A percentile compares a stretch with the other conserved stretches of the same genome.
Evolutionary conservation across 2,888 invertebrate species (phyloP).

Genomic region (Scaptomyza polygonia): DNA sequence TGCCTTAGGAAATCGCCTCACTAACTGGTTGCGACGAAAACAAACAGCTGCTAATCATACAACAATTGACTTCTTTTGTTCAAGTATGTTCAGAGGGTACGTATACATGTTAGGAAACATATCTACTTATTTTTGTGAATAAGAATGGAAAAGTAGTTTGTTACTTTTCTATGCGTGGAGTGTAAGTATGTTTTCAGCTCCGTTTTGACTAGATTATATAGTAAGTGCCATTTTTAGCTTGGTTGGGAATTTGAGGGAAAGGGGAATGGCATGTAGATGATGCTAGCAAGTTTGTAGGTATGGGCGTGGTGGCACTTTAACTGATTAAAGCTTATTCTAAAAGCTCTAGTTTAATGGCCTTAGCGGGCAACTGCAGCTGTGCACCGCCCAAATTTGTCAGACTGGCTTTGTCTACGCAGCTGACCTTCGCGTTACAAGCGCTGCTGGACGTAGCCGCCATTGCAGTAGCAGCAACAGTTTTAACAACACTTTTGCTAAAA

Average conservation of each 20-base stretch:
- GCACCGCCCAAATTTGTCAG: constrained; percentile 41
- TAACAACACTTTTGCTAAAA: constrained; percentile 20
- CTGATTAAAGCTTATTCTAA: constrained; percentile 57
- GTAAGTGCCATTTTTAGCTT: constrained; percentile 15
- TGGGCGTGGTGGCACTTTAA: neutral
- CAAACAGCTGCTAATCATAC: neutral
- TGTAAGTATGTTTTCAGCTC: constrained; percentile 40
- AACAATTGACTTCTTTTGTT: neutral
- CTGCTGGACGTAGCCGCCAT: constrained; percentile 23
- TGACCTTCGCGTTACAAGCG: constrained; percentile 58
- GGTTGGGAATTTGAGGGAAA: neutral
- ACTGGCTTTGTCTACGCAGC: constrained; percentile 71
- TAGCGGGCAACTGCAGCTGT: constrained; percentile 57
- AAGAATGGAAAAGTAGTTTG: constrained; percentile 41
- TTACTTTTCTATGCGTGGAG: constrained; percentile 2
- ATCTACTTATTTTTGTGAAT: constrained; percentile 21
- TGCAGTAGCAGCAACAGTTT: constrained; percentile 46
- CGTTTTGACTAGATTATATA: constrained; percentile 54
- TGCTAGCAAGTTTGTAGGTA: constrained; percentile 27
- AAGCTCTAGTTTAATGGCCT: constrained; percentile 80
- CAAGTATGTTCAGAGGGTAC: neutral
- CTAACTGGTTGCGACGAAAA: neutral
- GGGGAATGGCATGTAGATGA: neutral
- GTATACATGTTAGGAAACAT: constrained; percentile 10
- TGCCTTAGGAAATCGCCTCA: neutral